Evolutionary conservation across 2,113 vertebrate genomes (phyloP).

Genomic region (Vanacampus margaritifer): DNA sequence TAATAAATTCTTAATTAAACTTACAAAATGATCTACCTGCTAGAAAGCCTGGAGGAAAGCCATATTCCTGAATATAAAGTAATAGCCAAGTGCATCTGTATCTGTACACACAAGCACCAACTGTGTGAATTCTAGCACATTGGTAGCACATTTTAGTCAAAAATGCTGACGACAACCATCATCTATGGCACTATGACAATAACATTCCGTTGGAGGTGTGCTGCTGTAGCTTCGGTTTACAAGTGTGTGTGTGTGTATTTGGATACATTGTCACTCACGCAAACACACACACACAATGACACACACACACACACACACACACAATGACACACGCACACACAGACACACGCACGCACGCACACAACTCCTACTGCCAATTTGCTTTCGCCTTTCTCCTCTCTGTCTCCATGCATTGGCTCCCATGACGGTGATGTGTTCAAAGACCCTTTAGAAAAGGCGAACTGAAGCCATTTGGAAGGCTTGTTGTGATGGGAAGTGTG

Average conservation of each 20-base stretch:
- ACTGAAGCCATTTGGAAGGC: constrained; percentile 47
- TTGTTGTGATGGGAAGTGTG: constrained; percentile 25
- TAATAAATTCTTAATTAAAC: background rate
- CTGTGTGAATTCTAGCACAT: constrained; percentile 64
- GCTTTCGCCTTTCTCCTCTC: constrained; percentile 60
- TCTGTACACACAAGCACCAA: constrained; percentile 34
- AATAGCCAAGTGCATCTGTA: constrained; percentile 26
- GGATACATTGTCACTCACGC: background rate
- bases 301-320: constrained; percentile 20
- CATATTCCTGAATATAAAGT: constrained; percentile 14
- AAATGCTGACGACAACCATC: constrained; percentile 55
- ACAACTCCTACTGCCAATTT: constrained; percentile 25
- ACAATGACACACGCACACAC: constrained; percentile 31
- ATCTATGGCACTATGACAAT: constrained; percentile 31
- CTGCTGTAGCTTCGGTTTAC: constrained; percentile 26
- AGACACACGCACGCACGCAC: constrained; percentile 19
- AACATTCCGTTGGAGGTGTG: constrained; percentile 31
- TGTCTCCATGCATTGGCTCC: constrained; percentile 67
- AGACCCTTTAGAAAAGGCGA: constrained; percentile 53
- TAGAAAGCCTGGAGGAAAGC: constrained; percentile 8
- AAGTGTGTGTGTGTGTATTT: constrained; percentile 8
- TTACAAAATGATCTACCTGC: background rate
- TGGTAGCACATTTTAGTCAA: constrained; percentile 48
- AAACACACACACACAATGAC: too few species aligned
- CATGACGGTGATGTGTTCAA: constrained; percentile 70